Evolutionary conservation across 2,113 vertebrate genomes (phyloP), one percentile per base, ranked within the genome.

Genomic region (Caretta caretta): DNA sequence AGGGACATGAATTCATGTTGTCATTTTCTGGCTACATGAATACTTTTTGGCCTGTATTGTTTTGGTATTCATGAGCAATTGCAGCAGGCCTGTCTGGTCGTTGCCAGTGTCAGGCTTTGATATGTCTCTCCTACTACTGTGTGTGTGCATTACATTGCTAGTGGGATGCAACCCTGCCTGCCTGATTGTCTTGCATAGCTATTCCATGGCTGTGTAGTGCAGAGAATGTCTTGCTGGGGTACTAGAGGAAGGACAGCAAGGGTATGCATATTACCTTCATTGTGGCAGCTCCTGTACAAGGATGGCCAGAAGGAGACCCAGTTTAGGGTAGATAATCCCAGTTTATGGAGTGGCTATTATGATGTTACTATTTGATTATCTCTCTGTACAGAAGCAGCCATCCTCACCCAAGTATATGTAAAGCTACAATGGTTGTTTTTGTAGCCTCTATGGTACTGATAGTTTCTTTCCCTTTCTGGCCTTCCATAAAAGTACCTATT

Each of bases 371-470:
- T 50, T 10, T 29, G 65, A 65, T 83, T 56, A 19, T 42, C 3
- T 65, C 9, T 79, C 11, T 91, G n/a, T 20, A 57, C 27, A 72
- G 65, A 72, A n/a, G 31, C n/a, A 19, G 17, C 19, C 65, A 17
- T 72, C 20, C 69, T 10, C n/a, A 9, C 13, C 19, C 19, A 19
- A n/a, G 11, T 50, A 78, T 4, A 42, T 31, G 6, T 42, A 54
- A 49, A 82, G 35, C 4, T 65, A 8, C 20, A 57, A 50, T 54
- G 6, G 69, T 25, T 10, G 20, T 1, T 4, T 1, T 0, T 27
- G 42, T 31, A 82, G 62, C 35, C 35, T 56, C 19, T 53, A 1
- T 19, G 38, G 12, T 65, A 86, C 27, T 27, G 22, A 57, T 57
- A 25, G 56, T 57, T 85, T 38, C 2, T 82, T 82, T 48, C 27